A percentile compares a stretch with the other conserved stretches of the same genome.
Evolutionary conservation across 2,797 vertebrate genomes (phyloP).

Genomic region (Pampus argenteus): DNA sequence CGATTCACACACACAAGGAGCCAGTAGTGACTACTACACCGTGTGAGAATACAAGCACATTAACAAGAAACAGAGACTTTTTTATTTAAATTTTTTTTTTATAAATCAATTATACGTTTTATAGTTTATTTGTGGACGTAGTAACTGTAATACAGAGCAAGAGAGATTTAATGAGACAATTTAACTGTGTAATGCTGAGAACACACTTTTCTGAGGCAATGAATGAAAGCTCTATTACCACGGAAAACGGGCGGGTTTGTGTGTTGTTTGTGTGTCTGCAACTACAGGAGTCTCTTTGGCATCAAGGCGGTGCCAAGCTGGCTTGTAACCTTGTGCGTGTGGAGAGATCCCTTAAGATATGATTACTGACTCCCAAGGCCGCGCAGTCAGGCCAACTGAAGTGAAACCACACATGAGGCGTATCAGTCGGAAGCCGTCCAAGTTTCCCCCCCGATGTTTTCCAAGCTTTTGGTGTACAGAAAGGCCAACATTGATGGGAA

Average conservation of each 20-base stretch:
- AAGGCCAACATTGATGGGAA: slow-evolving; percentile 44
- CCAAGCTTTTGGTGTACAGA: slow-evolving; percentile 41
- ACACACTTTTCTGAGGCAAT: slow-evolving; percentile 42
- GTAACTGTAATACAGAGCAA: slow-evolving; percentile 3
- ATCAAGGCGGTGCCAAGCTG: slow-evolving; percentile 65
- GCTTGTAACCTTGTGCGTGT: slow-evolving; percentile 63
- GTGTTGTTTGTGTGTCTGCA: slow-evolving; percentile 40
- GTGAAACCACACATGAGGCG: slow-evolving; percentile 62
- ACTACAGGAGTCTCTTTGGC: slow-evolving; percentile 58
- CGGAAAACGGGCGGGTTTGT: slow-evolving; percentile 47
- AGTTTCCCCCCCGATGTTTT: slow-evolving; percentile 33
- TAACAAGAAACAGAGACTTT: neutral
- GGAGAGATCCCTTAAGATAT: slow-evolving; percentile 69
- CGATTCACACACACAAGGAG: neutral
- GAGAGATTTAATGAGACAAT: slow-evolving; percentile 59
- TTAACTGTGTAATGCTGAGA: slow-evolving; percentile 62
- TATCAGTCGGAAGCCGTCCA: slow-evolving; percentile 47
- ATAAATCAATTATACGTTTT: no score
- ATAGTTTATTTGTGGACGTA: neutral
- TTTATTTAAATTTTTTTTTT: no score
- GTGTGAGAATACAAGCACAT: neutral
- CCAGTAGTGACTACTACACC: no score
- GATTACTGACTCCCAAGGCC: slow-evolving; percentile 58
- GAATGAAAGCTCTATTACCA: slow-evolving; percentile 74
- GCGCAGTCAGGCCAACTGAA: slow-evolving; percentile 52